Evolutionary conservation across 2,113 vertebrate species (phyloP).

Genomic region (Phalacrocorax brasilianus): DNA sequence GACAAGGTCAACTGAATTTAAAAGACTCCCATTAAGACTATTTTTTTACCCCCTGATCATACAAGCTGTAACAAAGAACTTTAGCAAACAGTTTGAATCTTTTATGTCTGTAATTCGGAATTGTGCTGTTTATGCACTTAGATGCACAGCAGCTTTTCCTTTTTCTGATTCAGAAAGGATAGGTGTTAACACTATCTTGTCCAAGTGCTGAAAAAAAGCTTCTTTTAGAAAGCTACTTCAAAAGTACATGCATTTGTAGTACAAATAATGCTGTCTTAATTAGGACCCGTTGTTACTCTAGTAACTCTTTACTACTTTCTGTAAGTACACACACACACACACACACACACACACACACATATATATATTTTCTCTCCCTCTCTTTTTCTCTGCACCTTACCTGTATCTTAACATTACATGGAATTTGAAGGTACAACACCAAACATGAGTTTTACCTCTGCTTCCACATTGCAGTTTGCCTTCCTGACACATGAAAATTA

Average conservation of each 20-base stretch:
- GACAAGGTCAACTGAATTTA: not conserved
- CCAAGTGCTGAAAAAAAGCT: not conserved
- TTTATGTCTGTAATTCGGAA: not conserved
- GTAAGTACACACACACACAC: fast-evolving
- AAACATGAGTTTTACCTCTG: not conserved
- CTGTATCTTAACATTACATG: not conserved
- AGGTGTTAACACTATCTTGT: not conserved
- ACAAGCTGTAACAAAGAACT: not conserved
- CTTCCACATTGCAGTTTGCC: not conserved
- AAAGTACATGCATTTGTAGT: not conserved
- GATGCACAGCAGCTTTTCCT: not conserved
- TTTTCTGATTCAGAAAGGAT: not conserved
- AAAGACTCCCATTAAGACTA: not conserved
- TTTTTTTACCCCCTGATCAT: not conserved
- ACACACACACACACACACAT: fast-evolving
- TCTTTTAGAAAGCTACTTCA: not conserved
- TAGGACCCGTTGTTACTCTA: not conserved
- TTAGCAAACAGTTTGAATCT: not conserved
- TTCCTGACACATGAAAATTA: not conserved
- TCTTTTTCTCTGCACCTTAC: not conserved
- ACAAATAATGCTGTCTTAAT: not conserved
- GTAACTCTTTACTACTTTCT: not conserved
- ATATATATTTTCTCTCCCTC: too few relatives aligned
- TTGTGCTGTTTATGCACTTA: not conserved
- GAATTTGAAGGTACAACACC: not conserved